These are phyloP conservation scores for Callaeas wilsoni DNA, from an alignment of 2,113 vertebrate genomes.

Conservation along the genomic window DNA sequence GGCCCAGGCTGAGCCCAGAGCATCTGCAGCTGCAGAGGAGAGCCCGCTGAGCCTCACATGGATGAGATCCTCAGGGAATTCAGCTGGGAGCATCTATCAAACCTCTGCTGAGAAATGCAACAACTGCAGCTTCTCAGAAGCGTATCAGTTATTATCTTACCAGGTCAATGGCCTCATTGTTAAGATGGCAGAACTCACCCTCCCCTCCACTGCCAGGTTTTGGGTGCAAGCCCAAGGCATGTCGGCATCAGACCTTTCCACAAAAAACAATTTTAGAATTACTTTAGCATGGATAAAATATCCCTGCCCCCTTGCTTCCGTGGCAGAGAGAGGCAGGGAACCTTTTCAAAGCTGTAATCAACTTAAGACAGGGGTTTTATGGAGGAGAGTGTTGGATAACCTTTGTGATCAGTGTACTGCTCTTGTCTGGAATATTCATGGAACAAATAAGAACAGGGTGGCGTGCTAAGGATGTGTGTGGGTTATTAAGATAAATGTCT, in stretches of 20 bases:
- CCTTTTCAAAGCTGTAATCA: neutral
- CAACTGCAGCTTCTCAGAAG: neutral
- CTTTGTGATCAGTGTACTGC: neutral
- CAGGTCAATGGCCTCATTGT: neutral
- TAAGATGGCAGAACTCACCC: neutral
- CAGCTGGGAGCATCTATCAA: neutral
- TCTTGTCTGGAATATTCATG: neutral
- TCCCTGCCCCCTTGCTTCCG: neutral
- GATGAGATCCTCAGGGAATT: neutral
- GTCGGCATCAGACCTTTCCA: neutral
- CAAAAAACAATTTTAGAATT: neutral
- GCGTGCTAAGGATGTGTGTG: neutral
- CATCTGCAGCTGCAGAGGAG: neutral
- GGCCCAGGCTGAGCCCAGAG: neutral
- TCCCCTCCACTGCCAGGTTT: neutral
- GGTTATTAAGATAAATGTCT: neutral
- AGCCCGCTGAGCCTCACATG: neutral
- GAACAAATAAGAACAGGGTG: neutral
- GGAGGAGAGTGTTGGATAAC: neutral
- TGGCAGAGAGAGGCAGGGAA: neutral
- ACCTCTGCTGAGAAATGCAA: neutral
- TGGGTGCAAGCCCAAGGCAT: neutral
- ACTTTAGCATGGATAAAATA: neutral
- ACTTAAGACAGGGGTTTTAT: neutral
- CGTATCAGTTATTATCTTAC: neutral